A percentile compares a stretch with the other conserved stretches of the same genome.
Evolutionary conservation across 2,888 invertebrate genomes (phyloP).

Genomic region (Agriopis marginaria): DNA sequence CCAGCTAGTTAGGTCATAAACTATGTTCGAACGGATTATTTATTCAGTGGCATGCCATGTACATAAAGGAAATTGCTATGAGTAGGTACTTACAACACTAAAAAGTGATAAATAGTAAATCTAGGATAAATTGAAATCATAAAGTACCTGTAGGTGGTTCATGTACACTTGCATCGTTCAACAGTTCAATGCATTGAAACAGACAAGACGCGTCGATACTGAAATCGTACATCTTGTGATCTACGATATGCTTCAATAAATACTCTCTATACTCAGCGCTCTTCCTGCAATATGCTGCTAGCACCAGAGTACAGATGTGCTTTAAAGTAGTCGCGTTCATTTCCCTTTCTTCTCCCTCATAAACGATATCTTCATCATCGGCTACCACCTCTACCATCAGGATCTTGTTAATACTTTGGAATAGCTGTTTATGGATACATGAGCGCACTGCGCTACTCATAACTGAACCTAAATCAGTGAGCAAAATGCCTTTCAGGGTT

Average conservation of each 20-base stretch:
- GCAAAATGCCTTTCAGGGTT: conserved; percentile 58
- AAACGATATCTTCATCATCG: conserved; percentile 60
- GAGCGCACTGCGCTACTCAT: conserved; percentile 58
- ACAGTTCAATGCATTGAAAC: conserved; percentile 65
- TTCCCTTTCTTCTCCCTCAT: conserved; percentile 67
- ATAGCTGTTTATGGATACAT: conserved; percentile 63
- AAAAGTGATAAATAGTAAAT: too few relatives aligned
- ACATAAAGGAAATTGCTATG: too few relatives aligned
- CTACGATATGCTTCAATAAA: conserved; percentile 69
- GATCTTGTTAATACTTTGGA: conserved; percentile 67
- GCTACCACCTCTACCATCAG: conserved; percentile 57
- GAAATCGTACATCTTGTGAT: conserved; percentile 70
- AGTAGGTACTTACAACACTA: too few relatives aligned
- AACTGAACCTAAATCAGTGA: conserved; percentile 56
- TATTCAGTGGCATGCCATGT: too few relatives aligned
- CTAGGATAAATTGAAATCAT: too few relatives aligned
- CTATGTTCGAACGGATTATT: too few relatives aligned
- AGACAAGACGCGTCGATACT: conserved; percentile 64
- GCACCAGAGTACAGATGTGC: conserved; percentile 64
- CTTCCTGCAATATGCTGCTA: conserved; percentile 73
- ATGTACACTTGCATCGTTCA: conserved; percentile 59
- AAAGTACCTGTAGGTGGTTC: conserved; percentile 67
- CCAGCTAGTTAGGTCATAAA: too few relatives aligned
- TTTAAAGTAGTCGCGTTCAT: conserved; percentile 63
- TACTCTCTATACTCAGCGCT: conserved; percentile 65